Evolutionary conservation across 2,113 vertebrate species (phyloP).

Genomic region (Numida meleagris): DNA sequence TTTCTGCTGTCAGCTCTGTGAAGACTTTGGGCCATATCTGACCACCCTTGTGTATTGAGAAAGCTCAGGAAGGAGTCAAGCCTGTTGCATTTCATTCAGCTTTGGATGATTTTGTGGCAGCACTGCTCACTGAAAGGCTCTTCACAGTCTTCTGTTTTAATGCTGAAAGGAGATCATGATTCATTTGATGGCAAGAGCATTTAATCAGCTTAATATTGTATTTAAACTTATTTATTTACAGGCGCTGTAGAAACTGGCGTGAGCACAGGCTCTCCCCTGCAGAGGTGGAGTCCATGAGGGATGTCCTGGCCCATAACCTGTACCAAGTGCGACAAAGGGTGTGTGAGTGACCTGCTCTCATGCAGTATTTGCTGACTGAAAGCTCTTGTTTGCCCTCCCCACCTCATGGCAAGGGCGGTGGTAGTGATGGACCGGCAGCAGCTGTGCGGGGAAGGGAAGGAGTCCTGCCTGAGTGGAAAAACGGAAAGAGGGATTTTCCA

Average conservation of each 20-base stretch:
- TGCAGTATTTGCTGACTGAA: background rate
- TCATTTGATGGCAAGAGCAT: background rate
- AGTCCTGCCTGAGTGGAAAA: too few species aligned
- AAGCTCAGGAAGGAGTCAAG: background rate
- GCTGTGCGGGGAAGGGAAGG: background rate
- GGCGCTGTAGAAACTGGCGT: slow-evolving; percentile 60
- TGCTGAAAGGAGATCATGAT: background rate
- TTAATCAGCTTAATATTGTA: background rate
- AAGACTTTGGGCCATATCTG: background rate
- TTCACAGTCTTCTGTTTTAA: background rate
- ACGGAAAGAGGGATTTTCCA: fast-evolving
- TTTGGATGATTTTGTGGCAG: background rate
- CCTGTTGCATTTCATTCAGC: background rate
- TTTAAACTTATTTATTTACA: slow-evolving; percentile 52
- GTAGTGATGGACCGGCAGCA: background rate
- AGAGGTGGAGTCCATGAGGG: slow-evolving; percentile 86
- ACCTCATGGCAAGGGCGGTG: fast-evolving
- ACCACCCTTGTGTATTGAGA: background rate
- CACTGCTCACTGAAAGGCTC: background rate
- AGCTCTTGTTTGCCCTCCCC: background rate
- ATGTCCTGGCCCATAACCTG: slow-evolving; percentile 89
- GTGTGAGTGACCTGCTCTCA: background rate
- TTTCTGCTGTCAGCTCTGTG: background rate
- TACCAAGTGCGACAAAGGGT: slow-evolving; percentile 93
- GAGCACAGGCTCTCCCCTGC: slow-evolving; percentile 73